A percentile compares a stretch with the other conserved stretches of the same genome.
These are phyloP conservation scores for Vicugna pacos DNA, from an alignment of 2,113 vertebrate species.

Conservation along the genomic window DNA sequence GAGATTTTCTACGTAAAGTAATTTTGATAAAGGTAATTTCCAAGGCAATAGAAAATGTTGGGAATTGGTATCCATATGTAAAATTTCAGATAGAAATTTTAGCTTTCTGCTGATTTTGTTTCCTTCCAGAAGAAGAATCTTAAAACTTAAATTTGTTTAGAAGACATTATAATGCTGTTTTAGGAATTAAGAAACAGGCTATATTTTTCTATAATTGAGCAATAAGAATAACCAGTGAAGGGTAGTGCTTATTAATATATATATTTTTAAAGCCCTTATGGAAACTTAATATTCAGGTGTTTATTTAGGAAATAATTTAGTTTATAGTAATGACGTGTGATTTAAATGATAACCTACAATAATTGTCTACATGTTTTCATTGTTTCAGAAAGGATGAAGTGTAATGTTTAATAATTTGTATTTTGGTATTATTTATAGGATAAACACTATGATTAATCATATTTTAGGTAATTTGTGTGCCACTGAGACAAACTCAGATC, in stretches of 20 bases:
- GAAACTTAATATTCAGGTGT: constrained; percentile 33
- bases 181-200: constrained; percentile 20
- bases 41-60: neutral
- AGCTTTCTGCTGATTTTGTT: neutral
- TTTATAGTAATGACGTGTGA: neutral
- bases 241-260: neutral
- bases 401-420: neutral
- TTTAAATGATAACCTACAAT: neutral
- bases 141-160: constrained; percentile 31
- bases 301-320: constrained; percentile 33
- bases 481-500: constrained; percentile 2
- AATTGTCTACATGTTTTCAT: constrained; percentile 1
- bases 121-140: neutral
- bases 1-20: constrained; percentile 31
- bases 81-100: constrained; percentile 32
- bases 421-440: constrained; percentile 31
- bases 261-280: neutral
- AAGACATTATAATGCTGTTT: neutral
- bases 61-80: neutral
- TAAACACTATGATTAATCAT: neutral
- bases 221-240: neutral
- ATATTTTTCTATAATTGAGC: constrained; percentile 40
- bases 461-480: constrained; percentile 42
- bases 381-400: neutral
- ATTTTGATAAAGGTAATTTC: constrained; percentile 55